These are phyloP conservation scores for Zalophus californianus DNA, from an alignment of 2,797 vertebrate species.

Conservation along the genomic window DNA sequence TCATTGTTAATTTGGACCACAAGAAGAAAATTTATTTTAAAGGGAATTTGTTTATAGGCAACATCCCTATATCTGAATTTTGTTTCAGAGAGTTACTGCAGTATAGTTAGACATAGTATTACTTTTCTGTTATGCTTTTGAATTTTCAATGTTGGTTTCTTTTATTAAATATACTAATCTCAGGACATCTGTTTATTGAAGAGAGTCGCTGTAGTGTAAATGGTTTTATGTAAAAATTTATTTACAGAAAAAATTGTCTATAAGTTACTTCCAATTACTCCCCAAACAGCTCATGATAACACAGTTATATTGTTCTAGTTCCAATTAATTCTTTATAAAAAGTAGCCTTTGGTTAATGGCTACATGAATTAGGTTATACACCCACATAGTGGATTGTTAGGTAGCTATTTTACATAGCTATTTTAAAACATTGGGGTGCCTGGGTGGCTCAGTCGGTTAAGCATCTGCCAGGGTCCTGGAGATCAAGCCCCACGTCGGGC, in stretches of 20 bases:
- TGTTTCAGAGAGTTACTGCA: background rate
- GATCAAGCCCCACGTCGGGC: too few relatives aligned
- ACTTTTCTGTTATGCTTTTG: background rate
- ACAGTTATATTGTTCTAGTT: background rate
- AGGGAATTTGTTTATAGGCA: background rate
- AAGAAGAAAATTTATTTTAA: background rate
- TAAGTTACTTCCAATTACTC: background rate
- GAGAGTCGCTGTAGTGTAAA: background rate
- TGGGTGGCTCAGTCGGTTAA: too few relatives aligned
- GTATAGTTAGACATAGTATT: background rate
- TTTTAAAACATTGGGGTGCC: background rate
- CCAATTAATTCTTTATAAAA: constrained; percentile 8
- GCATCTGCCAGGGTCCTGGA: too few relatives aligned
- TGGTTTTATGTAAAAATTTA: background rate
- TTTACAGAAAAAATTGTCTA: background rate
- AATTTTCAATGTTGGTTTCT: background rate
- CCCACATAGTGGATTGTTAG: background rate
- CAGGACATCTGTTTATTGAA: background rate
- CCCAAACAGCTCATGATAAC: background rate
- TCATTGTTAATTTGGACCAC: background rate
- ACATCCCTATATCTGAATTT: background rate
- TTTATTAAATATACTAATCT: background rate
- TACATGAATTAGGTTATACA: constrained; percentile 1
- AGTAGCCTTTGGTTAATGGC: background rate
- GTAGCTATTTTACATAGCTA: background rate